Evolutionary conservation across 2,888 invertebrate species (phyloP), one percentile per base, ranked within the genome.

Genomic region (Chironomus tentans): DNA sequence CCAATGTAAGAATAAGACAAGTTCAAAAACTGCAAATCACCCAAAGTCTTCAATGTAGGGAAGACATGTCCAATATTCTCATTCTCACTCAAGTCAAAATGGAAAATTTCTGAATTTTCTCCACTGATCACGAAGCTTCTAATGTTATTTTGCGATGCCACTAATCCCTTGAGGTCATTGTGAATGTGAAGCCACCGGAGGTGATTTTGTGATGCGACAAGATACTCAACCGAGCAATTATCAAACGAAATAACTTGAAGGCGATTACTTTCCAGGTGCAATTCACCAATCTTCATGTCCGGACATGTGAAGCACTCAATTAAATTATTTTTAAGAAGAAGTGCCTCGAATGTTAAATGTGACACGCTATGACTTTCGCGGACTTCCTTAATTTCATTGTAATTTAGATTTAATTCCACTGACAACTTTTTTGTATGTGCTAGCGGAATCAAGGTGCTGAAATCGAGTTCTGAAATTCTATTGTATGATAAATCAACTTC

Each of bases 181-280:
- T 70, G 70, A 12, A 70, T 70, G 48, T 70, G 70, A 1, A 70
- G n/a, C 46, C 48, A 70, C 4, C 18, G 21, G 0, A 70, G 13
- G 18, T 70, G 46, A 70, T 70, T 70, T 1, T 70, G 2, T 48
- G 70, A 47, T 5, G 21, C 47, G 3, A 48, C 47, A 5, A 48
- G 13, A 48, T 70, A 70, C 22, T 70, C 70, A 12, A 70, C 70
- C 13, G 70, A 70, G 18, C 70, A 70, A 22, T 70, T 70, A 22
- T 70, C 70, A 21, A 70, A 70, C 13, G 70, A 70, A 12, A 48
- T 4, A 10, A 28, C 6, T 4, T 21, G 12, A 2, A 70, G 48
- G 2, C 18, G 18, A 48, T 70, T 70, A 28, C 47, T 22, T 46
- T 70, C 48, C 15, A 70, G 21, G n/a, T 70, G 48, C 7, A 70